Evolutionary conservation across 2,888 invertebrate genomes (phyloP).

Genomic region (Elysia crispata): DNA sequence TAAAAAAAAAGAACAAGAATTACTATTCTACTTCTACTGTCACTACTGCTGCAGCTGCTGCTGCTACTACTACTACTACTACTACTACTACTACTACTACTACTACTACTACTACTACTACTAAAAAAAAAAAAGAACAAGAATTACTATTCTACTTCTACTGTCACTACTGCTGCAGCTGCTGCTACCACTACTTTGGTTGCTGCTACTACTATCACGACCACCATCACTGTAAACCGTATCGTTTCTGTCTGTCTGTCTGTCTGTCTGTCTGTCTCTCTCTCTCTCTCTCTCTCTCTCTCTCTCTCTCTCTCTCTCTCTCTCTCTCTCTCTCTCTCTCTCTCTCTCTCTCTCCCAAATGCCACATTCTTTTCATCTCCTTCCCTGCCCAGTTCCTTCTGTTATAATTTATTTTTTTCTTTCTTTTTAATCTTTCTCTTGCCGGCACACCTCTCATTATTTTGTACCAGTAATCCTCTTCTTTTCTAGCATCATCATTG

Average conservation of each 20-base stretch:
- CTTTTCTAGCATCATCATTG: too few species aligned
- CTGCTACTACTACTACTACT: constrained; percentile 39
- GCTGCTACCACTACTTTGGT: constrained; percentile 30
- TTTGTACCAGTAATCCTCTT: too few species aligned
- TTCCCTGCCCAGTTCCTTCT: too few species aligned
- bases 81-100: constrained; percentile 40
- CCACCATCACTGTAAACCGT: not conserved
- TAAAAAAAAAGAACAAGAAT: too few species aligned
- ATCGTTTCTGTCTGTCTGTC: constrained; percentile 15
- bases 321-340: constrained; percentile 9
- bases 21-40: too few species aligned
- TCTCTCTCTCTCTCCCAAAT: not conserved
- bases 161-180: constrained; percentile 24
- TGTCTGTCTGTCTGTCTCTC: not conserved
- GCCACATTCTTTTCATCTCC: too few species aligned
- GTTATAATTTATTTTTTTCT: not conserved
- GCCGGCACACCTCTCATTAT: not conserved
- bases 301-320: constrained; percentile 17
- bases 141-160: too few species aligned
- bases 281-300: constrained; percentile 15
- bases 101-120: too few species aligned
- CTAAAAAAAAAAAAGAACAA: too few species aligned
- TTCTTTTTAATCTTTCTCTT: constrained; percentile 2
- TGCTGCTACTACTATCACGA: constrained; percentile 36
- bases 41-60: constrained; percentile 28